phyloP scores from a whole-genome alignment of 2,888 invertebrate genomes.

The Napeogenes sylphis region DNA sequence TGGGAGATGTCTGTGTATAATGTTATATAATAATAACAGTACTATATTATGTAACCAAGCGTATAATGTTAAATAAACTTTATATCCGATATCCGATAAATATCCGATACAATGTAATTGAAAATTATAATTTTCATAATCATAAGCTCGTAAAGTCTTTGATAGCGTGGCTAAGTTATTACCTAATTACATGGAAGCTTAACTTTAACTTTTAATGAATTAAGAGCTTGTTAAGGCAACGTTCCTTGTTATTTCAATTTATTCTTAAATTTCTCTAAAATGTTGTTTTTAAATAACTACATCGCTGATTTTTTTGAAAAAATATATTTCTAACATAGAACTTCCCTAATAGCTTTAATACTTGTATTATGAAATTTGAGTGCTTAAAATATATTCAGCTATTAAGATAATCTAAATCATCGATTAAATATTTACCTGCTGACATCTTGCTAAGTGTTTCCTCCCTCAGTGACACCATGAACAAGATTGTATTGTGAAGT shows the following conservation, averaged over 20 bases:
- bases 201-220: conserved; percentile 30
- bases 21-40: background rate
- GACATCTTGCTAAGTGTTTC: conserved; percentile 58
- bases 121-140: too few species aligned
- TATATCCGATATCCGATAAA: too few species aligned
- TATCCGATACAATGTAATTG: too few species aligned
- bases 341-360: too few species aligned
- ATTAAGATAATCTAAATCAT: background rate
- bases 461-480: conserved; percentile 42
- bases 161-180: conserved; percentile 22
- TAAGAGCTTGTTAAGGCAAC: conserved; percentile 21
- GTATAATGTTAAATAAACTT: too few species aligned
- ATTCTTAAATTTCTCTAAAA: too few species aligned
- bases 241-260: background rate
- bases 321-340: too few species aligned
- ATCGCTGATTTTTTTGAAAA: too few species aligned
- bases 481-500: conserved; percentile 48
- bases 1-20: background rate
- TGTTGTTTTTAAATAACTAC: too few species aligned
- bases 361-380: too few species aligned
- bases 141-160: conserved; percentile 12
- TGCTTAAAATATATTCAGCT: background rate
- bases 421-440: conserved; percentile 54
- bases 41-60: background rate
- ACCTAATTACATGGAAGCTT: conserved; percentile 29